Evolutionary conservation across 1,140 invertebrate genomes (phyloP), one percentile per base, ranked within the genome.

Genomic region (Drosophila elegans): DNA sequence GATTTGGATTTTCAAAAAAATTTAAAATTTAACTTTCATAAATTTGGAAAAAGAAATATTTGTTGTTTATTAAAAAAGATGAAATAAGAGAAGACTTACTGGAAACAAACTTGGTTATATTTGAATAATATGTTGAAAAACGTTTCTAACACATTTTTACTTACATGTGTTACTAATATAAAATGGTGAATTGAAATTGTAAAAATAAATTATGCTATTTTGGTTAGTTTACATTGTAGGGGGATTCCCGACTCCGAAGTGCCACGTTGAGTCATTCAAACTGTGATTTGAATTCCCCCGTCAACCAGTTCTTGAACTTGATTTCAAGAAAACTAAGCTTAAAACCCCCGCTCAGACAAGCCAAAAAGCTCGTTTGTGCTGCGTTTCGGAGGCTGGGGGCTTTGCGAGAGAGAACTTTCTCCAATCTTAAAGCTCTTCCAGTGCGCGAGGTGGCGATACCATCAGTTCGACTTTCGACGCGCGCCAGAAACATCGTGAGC

Each of bases 401-500:
- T 36, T 52, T 52, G 0, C 13, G 32, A 52, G 49, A 52, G 49
- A 36, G 32, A 52, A 36, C 49, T 52, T 52, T 52, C 32, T 34
- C 49, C 53, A 38, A 13, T 39, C 21, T 44, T 32, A 38, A 80
- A 84, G 81, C 81, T 85, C 55, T 67, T 77, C 44, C 63, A 69
- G 52, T 51, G 29, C 54, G 27, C 42, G 32, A 44, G 44, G 11
- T 51, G 38, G 48, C 52, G 13, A 45, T 41, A 49, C 55, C 72
- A 52, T 41, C 80, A 83, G 81, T 85, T 78, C 67, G 66, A 67
- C 67, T 82, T 79, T 86, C 45, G 66, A 81, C 82, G 78, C 64
- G 83, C 64, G 62, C 71, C 66, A 83, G 79, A 46, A 64, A 88
- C 83, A 86, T 51, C 83, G 74, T 81, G 62, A 86, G 64, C 83